Evolutionary conservation across 2,113 vertebrate species (phyloP), one percentile per base, ranked within the genome.

Genomic region (Catharus minimus): DNA sequence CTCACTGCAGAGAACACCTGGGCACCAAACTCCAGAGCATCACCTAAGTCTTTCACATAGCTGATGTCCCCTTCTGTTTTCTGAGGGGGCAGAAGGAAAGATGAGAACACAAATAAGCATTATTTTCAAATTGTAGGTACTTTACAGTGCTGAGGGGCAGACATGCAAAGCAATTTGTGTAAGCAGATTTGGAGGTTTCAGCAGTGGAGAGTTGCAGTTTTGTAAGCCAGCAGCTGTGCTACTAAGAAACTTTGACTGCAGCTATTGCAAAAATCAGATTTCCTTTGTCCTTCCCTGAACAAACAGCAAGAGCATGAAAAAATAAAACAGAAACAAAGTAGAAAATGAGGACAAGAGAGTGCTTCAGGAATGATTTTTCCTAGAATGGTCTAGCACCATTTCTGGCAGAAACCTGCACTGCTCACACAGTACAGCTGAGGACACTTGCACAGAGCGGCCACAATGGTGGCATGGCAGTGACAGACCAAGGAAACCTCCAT

Each of bases 241-340:
- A 73, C 55, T 67, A 80, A 79, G 44, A 44, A 80, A 76, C n/a
- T 95, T 22, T 78, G 57, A 67, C 57, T 75, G 81, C 66, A 85
- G 53, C 36, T 75, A 82, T 3, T 76, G 90, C 62, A 82, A 52
- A 49, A 89, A 58, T 36, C 41, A 62, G 72, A 39, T 26, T 61
- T 89, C 82, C 55, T 82, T 89, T 41, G 44, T 38, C 60, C 43
- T 80, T 79, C 46, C 67, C 79, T 77, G 23, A 73, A 83, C 21
- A 20, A 64, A 39, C 30, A 62, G 17, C 28, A 52, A 73, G 28
- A 79, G 41, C 82, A 86, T 24, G 32, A 50, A 78, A 89, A 94
- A 52, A n/a, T 19, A 24, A 68, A 75, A 60, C 18, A 80, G 46
- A 65, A 94, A 69, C 23, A 74, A 69, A 88, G 28, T 3, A 19